Conservation (phyloP, 2,888 invertebrate species). For the Argyra leucocephala region DNA sequence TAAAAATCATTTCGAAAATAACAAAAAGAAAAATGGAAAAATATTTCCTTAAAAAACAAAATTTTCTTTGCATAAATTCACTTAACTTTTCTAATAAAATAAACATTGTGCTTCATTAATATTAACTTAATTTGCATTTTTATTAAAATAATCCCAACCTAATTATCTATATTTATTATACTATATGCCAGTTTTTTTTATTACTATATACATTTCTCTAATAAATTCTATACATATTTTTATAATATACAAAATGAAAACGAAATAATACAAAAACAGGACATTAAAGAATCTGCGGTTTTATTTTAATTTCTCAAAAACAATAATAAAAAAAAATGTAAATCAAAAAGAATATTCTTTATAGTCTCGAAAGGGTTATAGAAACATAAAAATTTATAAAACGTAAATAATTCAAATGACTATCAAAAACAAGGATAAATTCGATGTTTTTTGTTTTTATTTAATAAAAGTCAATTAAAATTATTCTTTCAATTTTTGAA, state of each 20-base stretch:
- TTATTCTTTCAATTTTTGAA: too few relatives aligned
- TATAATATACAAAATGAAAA: background rate
- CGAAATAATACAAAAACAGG: background rate
- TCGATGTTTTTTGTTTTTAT: too few relatives aligned
- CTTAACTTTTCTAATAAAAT: constrained; percentile 6
- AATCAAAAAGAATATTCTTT: too few relatives aligned
- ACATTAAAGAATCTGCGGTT: background rate
- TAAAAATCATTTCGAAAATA: too few relatives aligned
- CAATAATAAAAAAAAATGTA: too few relatives aligned
- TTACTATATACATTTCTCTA: background rate
- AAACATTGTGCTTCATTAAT: constrained; percentile 1
- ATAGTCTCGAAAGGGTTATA: too few relatives aligned
- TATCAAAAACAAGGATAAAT: too few relatives aligned
- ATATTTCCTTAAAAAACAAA: background rate
- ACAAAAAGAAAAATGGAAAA: too few relatives aligned
- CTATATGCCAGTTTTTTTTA: background rate
- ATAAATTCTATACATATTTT: background rate
- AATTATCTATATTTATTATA: constrained; percentile 2
- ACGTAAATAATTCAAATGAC: too few relatives aligned
- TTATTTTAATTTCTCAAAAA: background rate
- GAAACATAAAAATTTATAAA: too few relatives aligned
- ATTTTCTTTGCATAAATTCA: background rate
- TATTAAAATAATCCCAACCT: background rate
- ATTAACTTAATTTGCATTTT: constrained; percentile 1
- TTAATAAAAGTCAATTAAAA: too few relatives aligned